These are phyloP conservation scores for Pocillopora grandis DNA, from an alignment of 92 coral and sea anemone species.

Conservation along the genomic window DNA sequence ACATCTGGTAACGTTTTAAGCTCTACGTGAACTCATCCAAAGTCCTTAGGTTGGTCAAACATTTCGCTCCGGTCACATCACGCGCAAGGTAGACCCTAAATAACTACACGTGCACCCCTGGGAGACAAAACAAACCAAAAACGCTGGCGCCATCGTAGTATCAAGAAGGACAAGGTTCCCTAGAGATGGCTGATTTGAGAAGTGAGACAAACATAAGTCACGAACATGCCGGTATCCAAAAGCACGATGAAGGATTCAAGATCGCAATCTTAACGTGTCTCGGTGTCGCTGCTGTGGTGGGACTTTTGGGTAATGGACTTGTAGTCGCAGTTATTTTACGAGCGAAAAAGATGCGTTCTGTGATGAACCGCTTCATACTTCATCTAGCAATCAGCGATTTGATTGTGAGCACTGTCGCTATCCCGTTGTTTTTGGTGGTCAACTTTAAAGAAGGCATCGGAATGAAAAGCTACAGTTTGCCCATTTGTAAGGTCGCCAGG, in stretches of 20 bases:
- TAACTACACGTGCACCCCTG: conserved; percentile 10
- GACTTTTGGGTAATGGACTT: conserved; percentile 74
- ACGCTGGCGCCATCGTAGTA: not conserved
- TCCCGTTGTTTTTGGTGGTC: conserved; percentile 69
- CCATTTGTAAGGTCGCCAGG: conserved; percentile 68
- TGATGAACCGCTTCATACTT: conserved; percentile 88
- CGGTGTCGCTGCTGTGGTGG: conserved; percentile 67
- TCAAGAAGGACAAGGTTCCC: not conserved
- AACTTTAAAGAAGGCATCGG: conserved; percentile 53
- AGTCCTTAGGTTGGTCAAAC: not conserved
- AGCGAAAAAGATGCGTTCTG: conserved; percentile 79
- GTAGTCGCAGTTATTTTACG: conserved; percentile 70
- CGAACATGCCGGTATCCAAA: not conserved
- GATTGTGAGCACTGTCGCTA: conserved; percentile 73
- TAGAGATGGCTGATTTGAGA: conserved; percentile 21
- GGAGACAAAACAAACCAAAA: not conserved
- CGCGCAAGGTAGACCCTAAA: not conserved
- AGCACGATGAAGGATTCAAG: conserved; percentile 44
- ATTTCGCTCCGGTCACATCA: not conserved
- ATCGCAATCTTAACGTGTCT: conserved; percentile 52
- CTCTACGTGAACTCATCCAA: not conserved
- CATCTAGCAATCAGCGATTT: conserved; percentile 83
- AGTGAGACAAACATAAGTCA: not conserved
- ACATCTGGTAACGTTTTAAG: not conserved
- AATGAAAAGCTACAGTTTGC: not conserved